Evolutionary conservation across 1,140 invertebrate genomes (phyloP).

Genomic region (Eriocheir sinensis): DNA sequence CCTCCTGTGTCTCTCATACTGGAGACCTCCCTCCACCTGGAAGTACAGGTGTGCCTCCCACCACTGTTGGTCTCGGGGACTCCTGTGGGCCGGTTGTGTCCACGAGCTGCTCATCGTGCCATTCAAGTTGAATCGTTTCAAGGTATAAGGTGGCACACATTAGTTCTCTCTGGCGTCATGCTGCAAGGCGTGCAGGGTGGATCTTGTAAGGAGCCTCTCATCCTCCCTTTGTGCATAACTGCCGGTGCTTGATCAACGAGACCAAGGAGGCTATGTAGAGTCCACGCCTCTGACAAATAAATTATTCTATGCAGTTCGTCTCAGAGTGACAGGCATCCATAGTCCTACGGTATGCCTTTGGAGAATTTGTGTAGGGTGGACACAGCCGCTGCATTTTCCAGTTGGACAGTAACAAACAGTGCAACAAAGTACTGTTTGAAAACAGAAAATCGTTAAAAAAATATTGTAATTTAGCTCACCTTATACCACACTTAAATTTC

Average conservation of each 20-base stretch:
- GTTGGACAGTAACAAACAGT: conserved; percentile 34
- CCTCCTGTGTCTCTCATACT: not conserved
- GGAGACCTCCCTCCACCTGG: not conserved
- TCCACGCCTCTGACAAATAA: conserved; percentile 40
- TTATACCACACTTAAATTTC: too few species aligned
- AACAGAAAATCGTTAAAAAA: too few species aligned
- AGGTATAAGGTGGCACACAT: conserved; percentile 44
- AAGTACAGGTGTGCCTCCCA: not conserved
- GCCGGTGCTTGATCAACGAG: conserved; percentile 39
- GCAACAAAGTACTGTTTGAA: conserved; percentile 12
- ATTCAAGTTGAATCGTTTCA: conserved; percentile 26
- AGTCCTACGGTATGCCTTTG: conserved; percentile 6
- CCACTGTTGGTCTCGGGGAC: conserved; percentile 31
- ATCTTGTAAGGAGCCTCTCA: conserved; percentile 32
- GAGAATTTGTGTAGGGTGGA: not conserved
- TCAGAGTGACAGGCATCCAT: not conserved
- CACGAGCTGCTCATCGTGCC: not conserved
- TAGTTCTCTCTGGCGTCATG: not conserved
- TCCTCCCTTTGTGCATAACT: conserved; percentile 41
- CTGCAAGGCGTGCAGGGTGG: conserved; percentile 24
- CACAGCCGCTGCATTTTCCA: not conserved
- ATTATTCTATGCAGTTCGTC: conserved; percentile 31
- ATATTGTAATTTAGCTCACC: too few species aligned
- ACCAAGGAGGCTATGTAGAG: conserved; percentile 5
- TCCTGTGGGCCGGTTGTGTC: conserved; percentile 18